phyloP scores from a whole-genome alignment of 2,888 invertebrate genomes.

The Lepidochitona cinerea region DNA sequence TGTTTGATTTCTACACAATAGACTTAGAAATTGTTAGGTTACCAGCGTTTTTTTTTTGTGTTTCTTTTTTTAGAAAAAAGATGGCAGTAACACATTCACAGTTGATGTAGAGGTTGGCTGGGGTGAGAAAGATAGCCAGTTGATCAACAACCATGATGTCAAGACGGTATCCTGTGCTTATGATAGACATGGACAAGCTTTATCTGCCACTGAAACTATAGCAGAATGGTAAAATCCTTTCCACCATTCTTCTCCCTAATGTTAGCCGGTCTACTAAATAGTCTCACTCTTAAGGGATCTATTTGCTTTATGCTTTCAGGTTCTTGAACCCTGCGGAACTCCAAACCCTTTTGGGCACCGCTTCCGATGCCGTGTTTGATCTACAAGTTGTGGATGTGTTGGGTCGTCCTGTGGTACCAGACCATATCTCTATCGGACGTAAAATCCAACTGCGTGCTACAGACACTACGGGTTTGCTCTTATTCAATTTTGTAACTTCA shows the following conservation, averaged over 20 bases:
- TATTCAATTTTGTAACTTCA: background rate
- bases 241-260: too few species aligned
- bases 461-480: background rate
- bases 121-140: background rate
- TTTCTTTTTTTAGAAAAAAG: background rate
- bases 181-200: background rate
- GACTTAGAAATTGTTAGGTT: too few species aligned
- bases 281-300: too few species aligned
- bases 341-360: background rate
- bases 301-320: background rate
- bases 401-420: background rate
- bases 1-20: too few species aligned
- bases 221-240: background rate
- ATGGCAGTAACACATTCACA: background rate
- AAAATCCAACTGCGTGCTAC: background rate
- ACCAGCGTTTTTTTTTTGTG: too few species aligned
- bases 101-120: background rate
- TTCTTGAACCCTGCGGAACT: background rate
- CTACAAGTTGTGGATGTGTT: background rate
- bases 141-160: background rate
- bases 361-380: background rate
- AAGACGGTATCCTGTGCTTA: background rate
- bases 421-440: background rate
- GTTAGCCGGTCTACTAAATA: too few species aligned
- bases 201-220: background rate